These are phyloP conservation scores for Dromococcyx pavoninus DNA, from an alignment of 2,797 vertebrate genomes.

Conservation along the genomic window DNA sequence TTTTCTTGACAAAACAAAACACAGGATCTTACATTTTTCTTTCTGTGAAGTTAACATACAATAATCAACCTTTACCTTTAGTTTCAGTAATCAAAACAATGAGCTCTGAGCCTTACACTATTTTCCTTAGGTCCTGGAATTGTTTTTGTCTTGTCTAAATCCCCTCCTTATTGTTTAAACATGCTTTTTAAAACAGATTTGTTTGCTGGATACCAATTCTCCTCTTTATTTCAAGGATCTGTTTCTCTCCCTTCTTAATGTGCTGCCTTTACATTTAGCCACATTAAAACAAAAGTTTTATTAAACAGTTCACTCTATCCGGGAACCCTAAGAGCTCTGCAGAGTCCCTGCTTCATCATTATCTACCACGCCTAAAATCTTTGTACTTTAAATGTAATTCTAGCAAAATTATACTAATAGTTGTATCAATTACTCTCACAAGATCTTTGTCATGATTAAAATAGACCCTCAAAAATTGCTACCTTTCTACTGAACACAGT, in stretches of 20 bases:
- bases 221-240: neutral
- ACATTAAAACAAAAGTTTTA: neutral
- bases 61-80: neutral
- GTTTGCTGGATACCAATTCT: neutral
- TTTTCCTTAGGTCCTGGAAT: neutral
- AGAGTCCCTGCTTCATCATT: neutral
- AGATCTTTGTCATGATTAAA: neutral
- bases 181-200: neutral
- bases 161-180: neutral
- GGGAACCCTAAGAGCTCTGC: neutral
- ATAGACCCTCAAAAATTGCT: neutral
- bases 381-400: neutral
- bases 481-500: neutral
- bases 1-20: neutral
- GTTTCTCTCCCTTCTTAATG: neutral
- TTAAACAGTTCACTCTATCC: neutral
- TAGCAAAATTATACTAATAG: conserved; percentile 21
- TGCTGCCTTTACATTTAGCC: neutral
- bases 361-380: neutral
- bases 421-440: neutral
- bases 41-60: neutral
- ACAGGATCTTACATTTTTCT: neutral
- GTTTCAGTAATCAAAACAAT: neutral
- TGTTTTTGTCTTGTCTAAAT: neutral
- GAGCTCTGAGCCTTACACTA: neutral